Percentiles rank a stretch among this genome's conserved stretches.
Evolutionary conservation across 1,140 invertebrate species (phyloP).

Genomic region (Calliphora vicina): DNA sequence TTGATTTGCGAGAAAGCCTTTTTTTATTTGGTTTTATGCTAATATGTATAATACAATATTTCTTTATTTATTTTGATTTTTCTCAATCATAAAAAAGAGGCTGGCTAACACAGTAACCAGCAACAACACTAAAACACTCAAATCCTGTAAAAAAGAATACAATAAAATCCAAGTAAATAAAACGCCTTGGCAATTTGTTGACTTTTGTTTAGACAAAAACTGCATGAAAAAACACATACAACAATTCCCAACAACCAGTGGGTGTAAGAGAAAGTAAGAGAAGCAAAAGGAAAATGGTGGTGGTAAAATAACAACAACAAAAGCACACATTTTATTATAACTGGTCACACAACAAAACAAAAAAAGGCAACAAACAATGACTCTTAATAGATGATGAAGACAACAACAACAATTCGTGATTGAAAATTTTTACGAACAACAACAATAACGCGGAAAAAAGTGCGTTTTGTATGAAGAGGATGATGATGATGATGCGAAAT

Average conservation of each 20-base stretch:
- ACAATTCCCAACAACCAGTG: background rate
- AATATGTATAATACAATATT: background rate
- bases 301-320: background rate
- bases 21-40: background rate
- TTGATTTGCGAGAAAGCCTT: too few species aligned
- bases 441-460: background rate
- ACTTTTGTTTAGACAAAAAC: background rate
- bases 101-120: background rate
- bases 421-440: background rate
- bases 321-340: background rate
- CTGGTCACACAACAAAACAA: background rate
- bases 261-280: background rate
- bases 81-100: background rate
- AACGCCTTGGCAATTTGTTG: slow-evolving; percentile 28
- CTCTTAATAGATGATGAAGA: slow-evolving; percentile 25
- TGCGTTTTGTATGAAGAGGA: too few species aligned
- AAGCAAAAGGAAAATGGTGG: background rate
- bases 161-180: slow-evolving; percentile 17
- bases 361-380: slow-evolving; percentile 24
- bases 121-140: background rate
- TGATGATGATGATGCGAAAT: too few species aligned
- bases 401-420: background rate
- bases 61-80: background rate
- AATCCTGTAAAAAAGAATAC: too few species aligned
- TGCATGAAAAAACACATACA: background rate